Conservation (phyloP, 2,113 vertebrate species). For the Pterocles burchelli region DNA sequence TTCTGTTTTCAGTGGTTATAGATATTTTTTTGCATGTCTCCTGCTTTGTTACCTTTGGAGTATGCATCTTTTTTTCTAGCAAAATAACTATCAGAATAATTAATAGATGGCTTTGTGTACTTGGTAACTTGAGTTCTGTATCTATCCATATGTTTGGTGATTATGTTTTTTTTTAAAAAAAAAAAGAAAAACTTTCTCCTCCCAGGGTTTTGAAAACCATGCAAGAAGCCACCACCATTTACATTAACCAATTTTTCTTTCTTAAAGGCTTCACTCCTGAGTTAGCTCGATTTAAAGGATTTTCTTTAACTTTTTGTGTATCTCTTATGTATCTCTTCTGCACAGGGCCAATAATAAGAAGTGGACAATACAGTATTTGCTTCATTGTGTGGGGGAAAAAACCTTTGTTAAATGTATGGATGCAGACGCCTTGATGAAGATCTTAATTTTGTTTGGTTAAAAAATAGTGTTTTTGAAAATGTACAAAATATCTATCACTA, state of each 20-base stretch:
- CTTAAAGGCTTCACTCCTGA: slow-evolving; percentile 89
- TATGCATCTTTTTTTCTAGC: slow-evolving; percentile 68
- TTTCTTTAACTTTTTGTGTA: slow-evolving; percentile 99
- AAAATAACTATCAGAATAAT: slow-evolving; percentile 52
- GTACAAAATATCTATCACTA: slow-evolving; percentile 91
- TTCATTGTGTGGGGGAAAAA: slow-evolving; percentile 99
- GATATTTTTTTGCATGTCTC: slow-evolving; percentile 69
- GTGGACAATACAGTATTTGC: slow-evolving; percentile 99
- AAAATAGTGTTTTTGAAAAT: slow-evolving; percentile 92
- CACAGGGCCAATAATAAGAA: slow-evolving; percentile 99
- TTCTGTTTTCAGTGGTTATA: slow-evolving; percentile 41
- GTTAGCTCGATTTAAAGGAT: slow-evolving; percentile 85
- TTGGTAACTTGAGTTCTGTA: slow-evolving; percentile 73
- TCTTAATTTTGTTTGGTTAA: slow-evolving; percentile 99
- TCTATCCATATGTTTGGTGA: slow-evolving; percentile 73
- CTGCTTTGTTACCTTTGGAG: slow-evolving; percentile 66
- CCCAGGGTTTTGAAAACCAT: slow-evolving; percentile 89
- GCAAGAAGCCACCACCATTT: slow-evolving; percentile 81
- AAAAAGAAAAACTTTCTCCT: slow-evolving; percentile 74
- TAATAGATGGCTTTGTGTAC: slow-evolving; percentile 57
- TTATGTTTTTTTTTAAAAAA: slow-evolving; percentile 29
- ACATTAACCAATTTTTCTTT: slow-evolving; percentile 88
- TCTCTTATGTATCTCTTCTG: slow-evolving; percentile 99
- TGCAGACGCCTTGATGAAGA: slow-evolving; percentile 99
- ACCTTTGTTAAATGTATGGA: slow-evolving; percentile 99